phyloP scores from a whole-genome alignment of 1,140 invertebrate genomes.

The Ceratina japonica region DNA sequence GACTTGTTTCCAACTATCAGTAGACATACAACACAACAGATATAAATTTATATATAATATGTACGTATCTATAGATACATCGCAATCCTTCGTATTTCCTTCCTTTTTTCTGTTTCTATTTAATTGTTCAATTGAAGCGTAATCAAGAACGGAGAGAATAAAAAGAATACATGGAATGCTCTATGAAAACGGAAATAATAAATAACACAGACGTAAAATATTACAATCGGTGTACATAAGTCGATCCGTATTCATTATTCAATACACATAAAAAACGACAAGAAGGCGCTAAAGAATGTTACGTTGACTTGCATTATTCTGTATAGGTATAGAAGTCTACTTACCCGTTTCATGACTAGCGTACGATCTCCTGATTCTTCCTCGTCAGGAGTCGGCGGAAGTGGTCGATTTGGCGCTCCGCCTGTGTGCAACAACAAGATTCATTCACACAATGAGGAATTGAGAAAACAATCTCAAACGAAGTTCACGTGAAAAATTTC shows the following conservation, averaged over 20 bases:
- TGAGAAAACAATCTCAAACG: neutral
- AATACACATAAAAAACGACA: slow-evolving; percentile 44
- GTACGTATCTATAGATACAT: slow-evolving; percentile 48
- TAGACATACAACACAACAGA: slow-evolving; percentile 22
- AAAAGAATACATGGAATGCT: slow-evolving; percentile 44
- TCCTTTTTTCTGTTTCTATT: slow-evolving; percentile 10
- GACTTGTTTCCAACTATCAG: slow-evolving; percentile 50
- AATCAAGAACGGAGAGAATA: neutral
- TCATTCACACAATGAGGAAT: neutral
- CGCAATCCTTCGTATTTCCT: slow-evolving; percentile 46
- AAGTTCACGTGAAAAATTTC: neutral
- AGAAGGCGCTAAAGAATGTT: slow-evolving; percentile 53
- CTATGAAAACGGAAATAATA: slow-evolving; percentile 57
- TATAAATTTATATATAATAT: slow-evolving; percentile 44
- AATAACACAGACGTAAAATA: slow-evolving; percentile 48
- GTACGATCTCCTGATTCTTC: slow-evolving; percentile 93
- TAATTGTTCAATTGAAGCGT: neutral
- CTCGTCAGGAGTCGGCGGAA: slow-evolving; percentile 96
- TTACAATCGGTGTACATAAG: slow-evolving; percentile 56
- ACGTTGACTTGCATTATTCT: slow-evolving; percentile 62
- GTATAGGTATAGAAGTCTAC: slow-evolving; percentile 45
- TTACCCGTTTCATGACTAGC: slow-evolving; percentile 93
- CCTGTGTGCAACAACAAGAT: slow-evolving; percentile 68
- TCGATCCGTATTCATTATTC: slow-evolving; percentile 49
- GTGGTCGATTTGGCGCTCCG: slow-evolving; percentile 92